Percentiles rank a stretch among this genome's conserved stretches.
These are phyloP conservation scores for Oedothorax gibbosus DNA, from an alignment of 1,140 invertebrate genomes.

Conservation along the genomic window DNA sequence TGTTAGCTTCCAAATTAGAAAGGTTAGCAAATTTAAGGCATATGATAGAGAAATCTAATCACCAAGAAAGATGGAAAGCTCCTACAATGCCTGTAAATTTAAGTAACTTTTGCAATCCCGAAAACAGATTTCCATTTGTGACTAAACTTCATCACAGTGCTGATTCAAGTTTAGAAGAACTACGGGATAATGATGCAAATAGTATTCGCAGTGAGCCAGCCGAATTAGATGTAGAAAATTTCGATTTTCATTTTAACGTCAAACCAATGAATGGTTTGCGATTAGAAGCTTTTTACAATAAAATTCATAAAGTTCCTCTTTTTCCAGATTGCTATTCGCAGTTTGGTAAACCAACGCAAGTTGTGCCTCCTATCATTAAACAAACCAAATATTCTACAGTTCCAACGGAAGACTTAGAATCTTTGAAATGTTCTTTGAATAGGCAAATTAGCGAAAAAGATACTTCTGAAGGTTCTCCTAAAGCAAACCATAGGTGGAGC, in stretches of 20 bases:
- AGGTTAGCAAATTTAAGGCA: slow-evolving; percentile 41
- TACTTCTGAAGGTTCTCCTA: slow-evolving; percentile 12
- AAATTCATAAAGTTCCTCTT: slow-evolving; percentile 59
- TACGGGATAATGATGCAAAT: slow-evolving; percentile 49
- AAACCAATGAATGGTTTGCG: slow-evolving; percentile 53
- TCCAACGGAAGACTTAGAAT: slow-evolving; percentile 22
- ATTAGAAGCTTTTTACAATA: slow-evolving; percentile 59
- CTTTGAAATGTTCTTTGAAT: slow-evolving; percentile 3
- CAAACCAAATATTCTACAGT: slow-evolving; percentile 30
- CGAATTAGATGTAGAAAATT: slow-evolving; percentile 36
- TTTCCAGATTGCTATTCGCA: slow-evolving; percentile 48
- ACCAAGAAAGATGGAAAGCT: slow-evolving; percentile 45
- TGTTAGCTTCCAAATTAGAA: slow-evolving; percentile 44
- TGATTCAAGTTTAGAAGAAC: slow-evolving; percentile 55
- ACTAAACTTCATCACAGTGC: slow-evolving; percentile 56
- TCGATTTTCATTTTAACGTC: slow-evolving; percentile 45
- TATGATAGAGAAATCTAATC: slow-evolving; percentile 37
- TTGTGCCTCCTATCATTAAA: slow-evolving; percentile 53
- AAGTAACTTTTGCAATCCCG: slow-evolving; percentile 17
- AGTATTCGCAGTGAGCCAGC: slow-evolving; percentile 54
- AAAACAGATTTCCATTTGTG: slow-evolving; percentile 36
- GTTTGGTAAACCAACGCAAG: slow-evolving; percentile 59
- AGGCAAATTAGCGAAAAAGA: slow-evolving; percentile 25
- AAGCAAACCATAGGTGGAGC: slow-evolving; percentile 39
- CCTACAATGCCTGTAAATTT: background rate